These are phyloP conservation scores for Oreohelix idahoensis DNA, from an alignment of 1,140 invertebrate species.

Conservation along the genomic window DNA sequence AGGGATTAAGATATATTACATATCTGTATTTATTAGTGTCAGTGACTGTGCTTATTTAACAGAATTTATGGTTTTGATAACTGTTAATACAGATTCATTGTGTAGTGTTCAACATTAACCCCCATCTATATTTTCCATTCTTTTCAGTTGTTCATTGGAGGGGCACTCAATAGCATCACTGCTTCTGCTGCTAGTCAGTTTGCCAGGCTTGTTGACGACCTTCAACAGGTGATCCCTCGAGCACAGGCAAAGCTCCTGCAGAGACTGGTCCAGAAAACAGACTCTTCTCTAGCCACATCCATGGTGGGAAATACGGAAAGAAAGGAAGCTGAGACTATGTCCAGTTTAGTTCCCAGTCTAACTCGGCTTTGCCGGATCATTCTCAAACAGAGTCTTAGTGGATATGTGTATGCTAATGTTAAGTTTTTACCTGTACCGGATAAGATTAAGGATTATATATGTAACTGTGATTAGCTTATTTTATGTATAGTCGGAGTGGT, in stretches of 20 bases:
- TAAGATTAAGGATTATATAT: conserved; percentile 27
- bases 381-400: conserved; percentile 4
- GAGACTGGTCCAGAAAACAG: background rate
- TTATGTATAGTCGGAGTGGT: no score
- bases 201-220: background rate
- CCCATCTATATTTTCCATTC: background rate
- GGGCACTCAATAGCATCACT: background rate
- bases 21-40: no score
- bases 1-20: no score
- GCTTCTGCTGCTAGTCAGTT: background rate
- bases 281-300: background rate
- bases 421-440: conserved; percentile 3
- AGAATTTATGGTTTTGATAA: no score
- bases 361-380: background rate
- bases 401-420: background rate
- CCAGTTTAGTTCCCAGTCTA: background rate
- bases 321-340: background rate
- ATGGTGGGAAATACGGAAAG: background rate
- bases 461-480: background rate
- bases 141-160: background rate
- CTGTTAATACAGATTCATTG: no score
- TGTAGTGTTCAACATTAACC: background rate
- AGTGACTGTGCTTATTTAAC: no score
- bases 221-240: background rate
- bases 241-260: background rate